phyloP scores from a whole-genome alignment of 2,888 invertebrate genomes.

The Caenorhabditis sp. region DNA sequence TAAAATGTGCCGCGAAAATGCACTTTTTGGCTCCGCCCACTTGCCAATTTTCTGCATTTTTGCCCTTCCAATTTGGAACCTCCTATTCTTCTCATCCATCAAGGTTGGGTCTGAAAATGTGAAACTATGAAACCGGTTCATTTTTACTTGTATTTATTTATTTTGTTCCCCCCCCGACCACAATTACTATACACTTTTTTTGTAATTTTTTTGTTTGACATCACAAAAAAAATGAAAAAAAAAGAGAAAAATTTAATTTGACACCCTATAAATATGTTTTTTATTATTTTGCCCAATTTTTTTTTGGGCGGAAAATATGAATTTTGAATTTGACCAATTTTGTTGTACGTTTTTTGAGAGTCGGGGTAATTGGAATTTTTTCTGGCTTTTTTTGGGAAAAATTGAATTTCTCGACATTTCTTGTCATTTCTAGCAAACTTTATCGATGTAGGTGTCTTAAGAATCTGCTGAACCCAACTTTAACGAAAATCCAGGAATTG shows the following conservation, averaged over 20 bases:
- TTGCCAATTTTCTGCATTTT: conserved; percentile 38
- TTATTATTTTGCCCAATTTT: background rate
- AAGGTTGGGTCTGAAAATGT: background rate
- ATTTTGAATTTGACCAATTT: too few relatives aligned
- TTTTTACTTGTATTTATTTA: background rate
- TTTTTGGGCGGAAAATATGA: too few relatives aligned
- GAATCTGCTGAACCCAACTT: too few relatives aligned
- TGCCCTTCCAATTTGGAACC: conserved; percentile 50
- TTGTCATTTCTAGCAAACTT: too few relatives aligned
- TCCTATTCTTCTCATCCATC: conserved; percentile 30
- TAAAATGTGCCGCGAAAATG: conserved; percentile 19
- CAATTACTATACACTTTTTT: background rate
- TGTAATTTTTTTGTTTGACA: conserved; percentile 14
- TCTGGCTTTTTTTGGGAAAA: too few relatives aligned
- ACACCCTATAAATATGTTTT: conserved; percentile 4
- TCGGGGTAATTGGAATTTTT: too few relatives aligned
- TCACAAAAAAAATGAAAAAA: conserved; percentile 9
- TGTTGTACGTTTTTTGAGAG: too few relatives aligned
- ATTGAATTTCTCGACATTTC: too few relatives aligned
- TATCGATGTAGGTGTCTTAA: too few relatives aligned
- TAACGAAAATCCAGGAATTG: too few relatives aligned
- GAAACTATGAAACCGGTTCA: background rate
- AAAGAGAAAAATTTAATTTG: conserved; percentile 20
- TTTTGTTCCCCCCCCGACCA: too few relatives aligned
- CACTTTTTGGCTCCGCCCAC: conserved; percentile 29